Conservation (phyloP, 2,113 vertebrate genomes). For the Brevimyrus niger region DNA sequence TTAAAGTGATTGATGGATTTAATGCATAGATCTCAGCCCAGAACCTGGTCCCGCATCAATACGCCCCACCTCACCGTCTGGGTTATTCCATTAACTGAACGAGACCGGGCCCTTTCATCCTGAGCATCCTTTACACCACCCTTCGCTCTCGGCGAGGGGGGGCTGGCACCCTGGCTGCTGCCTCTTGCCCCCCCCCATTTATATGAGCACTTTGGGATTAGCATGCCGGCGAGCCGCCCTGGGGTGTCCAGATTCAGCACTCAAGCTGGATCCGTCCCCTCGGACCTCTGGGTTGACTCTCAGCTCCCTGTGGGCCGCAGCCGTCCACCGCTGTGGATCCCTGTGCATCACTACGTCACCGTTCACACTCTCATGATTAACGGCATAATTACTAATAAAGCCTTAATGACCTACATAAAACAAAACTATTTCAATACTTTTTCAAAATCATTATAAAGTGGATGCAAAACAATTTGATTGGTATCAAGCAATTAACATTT, state of each 20-base stretch:
- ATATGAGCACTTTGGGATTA: neutral
- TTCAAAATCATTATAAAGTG: neutral
- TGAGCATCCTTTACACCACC: neutral
- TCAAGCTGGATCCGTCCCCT: neutral
- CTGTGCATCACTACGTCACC: neutral
- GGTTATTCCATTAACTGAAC: neutral
- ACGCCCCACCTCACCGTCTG: neutral
- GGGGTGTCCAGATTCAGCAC: neutral
- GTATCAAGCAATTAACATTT: neutral
- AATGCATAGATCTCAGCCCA: neutral
- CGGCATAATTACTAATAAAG: neutral
- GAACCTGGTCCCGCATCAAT: neutral
- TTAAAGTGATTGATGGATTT: neutral
- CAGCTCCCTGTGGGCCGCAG: neutral
- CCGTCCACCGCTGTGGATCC: neutral
- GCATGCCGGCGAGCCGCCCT: neutral
- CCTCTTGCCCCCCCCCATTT: neutral
- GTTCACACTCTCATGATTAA: neutral
- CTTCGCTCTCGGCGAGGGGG: neutral
- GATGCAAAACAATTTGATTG: neutral
- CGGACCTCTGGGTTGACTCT: neutral
- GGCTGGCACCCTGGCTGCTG: neutral
- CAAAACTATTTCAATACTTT: neutral
- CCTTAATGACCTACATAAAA: neutral
- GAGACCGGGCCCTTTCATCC: neutral